Percentiles rank a stretch among this genome's conserved stretches.
These are phyloP conservation scores for Globia sparganii DNA, from an alignment of 2,888 invertebrate species.

Conservation along the genomic window DNA sequence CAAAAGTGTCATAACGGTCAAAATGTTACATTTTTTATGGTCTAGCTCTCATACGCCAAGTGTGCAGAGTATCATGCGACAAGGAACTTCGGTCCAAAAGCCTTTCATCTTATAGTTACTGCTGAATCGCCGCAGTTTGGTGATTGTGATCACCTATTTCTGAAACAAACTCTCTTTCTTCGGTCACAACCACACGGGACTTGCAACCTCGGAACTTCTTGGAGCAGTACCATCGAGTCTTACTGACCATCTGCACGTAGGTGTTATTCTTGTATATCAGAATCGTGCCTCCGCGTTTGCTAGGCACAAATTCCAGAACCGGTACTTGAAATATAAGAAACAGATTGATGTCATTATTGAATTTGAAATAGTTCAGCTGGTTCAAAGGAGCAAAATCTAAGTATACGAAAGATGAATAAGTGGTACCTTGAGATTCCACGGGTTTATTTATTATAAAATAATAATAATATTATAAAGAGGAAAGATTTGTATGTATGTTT, in stretches of 20 bases:
- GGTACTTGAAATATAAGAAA: slow-evolving; percentile 5
- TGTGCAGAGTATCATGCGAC: not conserved
- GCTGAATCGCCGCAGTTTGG: not conserved
- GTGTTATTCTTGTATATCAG: slow-evolving; percentile 55
- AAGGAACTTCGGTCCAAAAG: not conserved
- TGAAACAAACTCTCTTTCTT: slow-evolving; percentile 37
- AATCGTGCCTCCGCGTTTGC: slow-evolving; percentile 48
- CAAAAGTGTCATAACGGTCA: not conserved
- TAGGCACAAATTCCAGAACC: slow-evolving; percentile 53
- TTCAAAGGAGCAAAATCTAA: not conserved
- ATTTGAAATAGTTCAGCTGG: not conserved
- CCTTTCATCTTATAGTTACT: not conserved
- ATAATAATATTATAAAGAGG: too few species aligned
- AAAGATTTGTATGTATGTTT: too few species aligned
- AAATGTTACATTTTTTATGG: not conserved
- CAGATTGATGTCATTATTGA: not conserved
- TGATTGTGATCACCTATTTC: slow-evolving; percentile 66
- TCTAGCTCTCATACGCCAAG: not conserved
- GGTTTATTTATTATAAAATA: not conserved
- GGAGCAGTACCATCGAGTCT: slow-evolving; percentile 73
- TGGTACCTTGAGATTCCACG: not conserved
- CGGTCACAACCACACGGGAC: slow-evolving; percentile 60
- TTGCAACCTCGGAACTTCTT: slow-evolving; percentile 69
- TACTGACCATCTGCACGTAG: slow-evolving; percentile 59
- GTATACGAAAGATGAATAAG: not conserved